Evolutionary conservation across 2,888 invertebrate species (phyloP), one percentile per base, ranked within the genome.

Genomic region (Tanypteryx hageni): DNA sequence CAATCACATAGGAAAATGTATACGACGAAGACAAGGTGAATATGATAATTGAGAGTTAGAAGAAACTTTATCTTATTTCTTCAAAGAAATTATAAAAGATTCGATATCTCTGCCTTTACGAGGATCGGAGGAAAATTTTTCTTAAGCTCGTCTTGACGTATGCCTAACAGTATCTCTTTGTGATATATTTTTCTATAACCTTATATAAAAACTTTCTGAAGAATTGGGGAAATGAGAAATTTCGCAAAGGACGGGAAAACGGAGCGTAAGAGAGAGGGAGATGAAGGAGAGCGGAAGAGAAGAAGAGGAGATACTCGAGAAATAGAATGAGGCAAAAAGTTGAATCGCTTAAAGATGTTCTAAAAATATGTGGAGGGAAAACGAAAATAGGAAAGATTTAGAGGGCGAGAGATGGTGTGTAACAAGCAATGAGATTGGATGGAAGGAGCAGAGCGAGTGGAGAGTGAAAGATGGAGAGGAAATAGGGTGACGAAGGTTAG

Each of bases 221-320:
- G 76, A 76, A 76, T 76, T 10, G 76, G 76, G 44, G 27, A 76
- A 76, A 76, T 76, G 76, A 76, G 76, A 76, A 76, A 76, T 27
- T 76, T 76, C 22, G 68, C 76, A 0, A 27, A 76, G 27, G 27
- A 7, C 4, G 4, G 5, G 11, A 27, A 14, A 76, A 76, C 3
- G 27, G 76, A 44, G 44, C 0, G 22, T 7, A 22, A 76, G 27
- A 76, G 76, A 27, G 27, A 76, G 27, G 22, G 27, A 76, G 22
- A 27, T n/a, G 76, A 76, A 22, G 22, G 27, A 76, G 76, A 76
- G 22, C 0, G 27, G 76, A 9, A 11, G 76, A 5, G 22, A 76
- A 22, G 22, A 76, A 27, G 11, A n/a, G 22, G 9, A 18, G 44
- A 5, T 3, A 44, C 44, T 44, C 44, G 44, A 44, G 44, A 5